Evolutionary conservation across 2,888 invertebrate species (phyloP).

Genomic region (Epistrophella euchroma): DNA sequence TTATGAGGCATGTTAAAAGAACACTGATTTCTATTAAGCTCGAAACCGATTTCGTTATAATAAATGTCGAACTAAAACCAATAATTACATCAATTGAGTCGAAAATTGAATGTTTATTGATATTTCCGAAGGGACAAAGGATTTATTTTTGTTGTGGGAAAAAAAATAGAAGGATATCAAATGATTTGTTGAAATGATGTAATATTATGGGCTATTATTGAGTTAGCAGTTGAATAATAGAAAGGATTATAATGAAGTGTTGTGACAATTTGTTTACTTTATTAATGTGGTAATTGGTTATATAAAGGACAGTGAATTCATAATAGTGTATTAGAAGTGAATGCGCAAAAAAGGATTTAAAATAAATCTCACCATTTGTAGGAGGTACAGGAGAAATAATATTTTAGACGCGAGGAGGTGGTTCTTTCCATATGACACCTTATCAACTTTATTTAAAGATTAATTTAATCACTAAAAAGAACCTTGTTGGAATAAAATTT

Average conservation of each 20-base stretch:
- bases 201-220: background rate
- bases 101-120: conserved; percentile 9
- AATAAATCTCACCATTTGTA: too few relatives aligned
- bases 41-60: conserved; percentile 1
- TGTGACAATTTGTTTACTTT: background rate
- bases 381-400: background rate
- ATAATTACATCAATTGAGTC: conserved; percentile 16
- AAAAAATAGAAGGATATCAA: background rate
- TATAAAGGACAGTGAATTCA: background rate
- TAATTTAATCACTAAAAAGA: too few relatives aligned
- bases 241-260: background rate
- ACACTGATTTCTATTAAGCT: conserved; percentile 15
- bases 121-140: background rate
- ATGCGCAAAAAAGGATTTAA: background rate
- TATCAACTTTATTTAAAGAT: too few relatives aligned
- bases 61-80: conserved; percentile 36
- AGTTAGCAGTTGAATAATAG: background rate
- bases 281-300: background rate
- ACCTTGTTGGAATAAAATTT: too few relatives aligned
- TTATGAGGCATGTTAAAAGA: conserved; percentile 21
- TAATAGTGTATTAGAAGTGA: background rate
- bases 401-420: too few relatives aligned
- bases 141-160: background rate
- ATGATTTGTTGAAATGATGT: background rate
- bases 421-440: too few relatives aligned